These are phyloP conservation scores for Pantherophis vulpinus DNA, from an alignment of 2,797 vertebrate genomes.

Conservation along the genomic window DNA sequence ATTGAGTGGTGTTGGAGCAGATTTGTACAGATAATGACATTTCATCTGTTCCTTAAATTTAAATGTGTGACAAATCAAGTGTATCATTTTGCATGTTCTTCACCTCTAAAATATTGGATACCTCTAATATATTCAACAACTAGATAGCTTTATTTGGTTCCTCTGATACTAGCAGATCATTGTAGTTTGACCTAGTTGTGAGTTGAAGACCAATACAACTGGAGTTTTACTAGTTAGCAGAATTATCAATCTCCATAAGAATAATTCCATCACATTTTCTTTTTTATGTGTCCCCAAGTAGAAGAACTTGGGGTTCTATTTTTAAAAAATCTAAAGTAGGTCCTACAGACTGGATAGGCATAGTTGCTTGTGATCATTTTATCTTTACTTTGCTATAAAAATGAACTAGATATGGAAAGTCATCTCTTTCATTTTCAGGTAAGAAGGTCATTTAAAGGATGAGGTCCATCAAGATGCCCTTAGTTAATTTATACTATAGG, in stretches of 20 bases:
- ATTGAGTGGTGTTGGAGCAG: neutral
- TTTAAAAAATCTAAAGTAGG: neutral
- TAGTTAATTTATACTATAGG: slow-evolving; percentile 16
- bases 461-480: slow-evolving; percentile 23
- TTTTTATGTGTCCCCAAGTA: neutral
- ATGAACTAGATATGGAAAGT: neutral
- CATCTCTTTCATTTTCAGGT: slow-evolving; percentile 18
- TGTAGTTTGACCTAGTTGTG: neutral
- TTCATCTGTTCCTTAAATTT: neutral
- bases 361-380: no score
- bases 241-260: neutral
- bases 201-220: neutral
- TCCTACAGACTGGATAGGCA: neutral
- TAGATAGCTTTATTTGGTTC: neutral
- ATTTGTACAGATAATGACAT: neutral
- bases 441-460: slow-evolving; percentile 1
- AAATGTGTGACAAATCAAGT: neutral
- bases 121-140: no score
- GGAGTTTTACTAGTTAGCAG: neutral
- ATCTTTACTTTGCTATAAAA: neutral
- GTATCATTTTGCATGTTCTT: neutral
- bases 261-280: neutral
- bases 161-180: neutral
- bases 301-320: neutral
- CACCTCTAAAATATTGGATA: neutral